Evolutionary conservation across 2,797 vertebrate species (phyloP), one percentile per base, ranked within the genome.

Genomic region (Peromyscus eremicus): DNA sequence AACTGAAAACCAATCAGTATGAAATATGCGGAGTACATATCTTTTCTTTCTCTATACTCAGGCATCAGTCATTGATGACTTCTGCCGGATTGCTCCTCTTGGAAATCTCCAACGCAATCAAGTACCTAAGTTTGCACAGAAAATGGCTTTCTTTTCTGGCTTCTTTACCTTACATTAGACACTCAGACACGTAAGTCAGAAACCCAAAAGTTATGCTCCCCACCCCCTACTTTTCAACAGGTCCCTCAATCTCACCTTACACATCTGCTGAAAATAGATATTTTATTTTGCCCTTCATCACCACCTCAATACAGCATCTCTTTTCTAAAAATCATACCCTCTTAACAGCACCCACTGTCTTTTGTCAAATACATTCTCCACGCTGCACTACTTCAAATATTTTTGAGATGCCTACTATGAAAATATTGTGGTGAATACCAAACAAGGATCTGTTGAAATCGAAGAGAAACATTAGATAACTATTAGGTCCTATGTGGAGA

Each of bases 71-170:
- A 95, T 85, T 96, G 73, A 6, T 68, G 43, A 91, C 95, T 84
- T 57, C 81, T 87, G 76, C 46, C 95, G 52, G 17, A 95, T 46
- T 86, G 86, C 60, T 94, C 29, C 57, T 91, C 83, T 91, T 90
- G 57, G 52, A 76, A 46, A 55, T 97, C 92, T 97, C 95, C 89
- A 97, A 95, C 82, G 89, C 80, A 97, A 97, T 83, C 83, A 96
- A 96, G 19, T 17, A 95, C 40, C 71, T 60, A 73, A 32, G 40
- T 52, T 89, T 96, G 94, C 62, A 29, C 43, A 83, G 60, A 34
- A 94, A 97, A 81, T 2, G 32, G 57, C 16, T 77, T 92, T 60
- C 57, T 96, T 91, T 64, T 89, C 40, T 94, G 77, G 79, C 87
- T 91, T 89, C 64, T n/a, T 95, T 91, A 71, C 82, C 46, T 91